Evolutionary conservation across 1,140 invertebrate genomes (phyloP), one percentile per base, ranked within the genome.

Genomic region (Zaprionus davidi): DNA sequence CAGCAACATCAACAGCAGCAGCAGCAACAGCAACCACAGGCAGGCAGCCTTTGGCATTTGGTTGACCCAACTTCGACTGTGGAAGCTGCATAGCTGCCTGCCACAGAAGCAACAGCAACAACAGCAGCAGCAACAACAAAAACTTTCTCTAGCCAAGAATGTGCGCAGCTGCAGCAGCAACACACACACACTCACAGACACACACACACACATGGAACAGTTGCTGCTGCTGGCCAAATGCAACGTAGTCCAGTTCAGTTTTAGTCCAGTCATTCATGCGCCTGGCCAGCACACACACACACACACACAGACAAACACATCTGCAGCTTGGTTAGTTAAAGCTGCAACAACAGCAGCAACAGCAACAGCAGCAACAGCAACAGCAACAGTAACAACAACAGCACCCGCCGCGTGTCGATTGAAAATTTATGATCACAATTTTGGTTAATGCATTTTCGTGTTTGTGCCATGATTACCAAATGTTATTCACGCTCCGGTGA

Each of bases 361-460:
- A 28, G 41, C 58, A 44, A 5, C 58, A 22, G 12, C 49, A 38
- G 51, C 13, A 41, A 15, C 36, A 41, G 4, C 36, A 41, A 28
- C 49, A 57, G 5, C 56, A 24, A 36, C 72, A 69, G 31, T 60
- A 64, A 65, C 71, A 75, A 65, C 71, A 71, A 84, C 81, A 84
- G 84, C 84, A 88, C 84, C 85, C 85, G 85, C 85, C 85, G 85
- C 86, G 85, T 85, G 85, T 90, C 85, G 85, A 90, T 90, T 90
- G 81, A 90, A 90, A 90, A 90, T 90, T 90, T 90, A 90, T 90
- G 85, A 90, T 90, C 85, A 90, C 85, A 90, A 90, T 90, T 90
- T 90, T 90, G 86, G 85, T 90, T 90, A 90, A 90, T 90, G 85
- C 85, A 90, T 90, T 90, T 90, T 90, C 85, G 85, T 90, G 85